Conservation (phyloP, 2,888 invertebrate species). For the Capitulum mitella region DNA sequence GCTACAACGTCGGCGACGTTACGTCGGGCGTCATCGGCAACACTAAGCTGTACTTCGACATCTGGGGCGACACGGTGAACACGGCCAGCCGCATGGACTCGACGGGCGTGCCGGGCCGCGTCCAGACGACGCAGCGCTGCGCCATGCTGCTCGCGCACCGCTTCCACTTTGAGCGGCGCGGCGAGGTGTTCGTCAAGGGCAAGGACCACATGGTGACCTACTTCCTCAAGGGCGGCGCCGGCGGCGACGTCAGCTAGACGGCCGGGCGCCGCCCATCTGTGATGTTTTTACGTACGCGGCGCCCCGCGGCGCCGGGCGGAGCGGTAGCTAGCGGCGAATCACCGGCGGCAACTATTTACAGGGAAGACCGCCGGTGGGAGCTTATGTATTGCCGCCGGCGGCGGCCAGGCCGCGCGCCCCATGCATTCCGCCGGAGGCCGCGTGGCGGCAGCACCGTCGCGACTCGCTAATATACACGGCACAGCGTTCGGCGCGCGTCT, state of each 20-base stretch:
- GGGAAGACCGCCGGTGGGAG: not conserved
- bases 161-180: conserved; percentile 86
- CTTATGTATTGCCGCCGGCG: not conserved
- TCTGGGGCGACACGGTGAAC: conserved; percentile 98
- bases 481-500: no score
- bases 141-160: conserved; percentile 60
- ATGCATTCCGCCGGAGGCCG: no score
- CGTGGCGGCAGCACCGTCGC: not conserved
- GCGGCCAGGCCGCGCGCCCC: not conserved
- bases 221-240: conserved; percentile 46
- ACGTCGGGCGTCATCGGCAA: conserved; percentile 94
- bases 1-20: conserved; percentile 89
- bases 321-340: not conserved
- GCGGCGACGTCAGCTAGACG: not conserved
- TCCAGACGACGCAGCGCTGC: conserved; percentile 73
- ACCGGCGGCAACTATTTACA: not conserved
- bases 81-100: conserved; percentile 96
- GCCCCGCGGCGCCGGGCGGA: not conserved
- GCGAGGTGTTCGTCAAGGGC: conserved; percentile 91
- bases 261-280: not conserved
- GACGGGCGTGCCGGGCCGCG: conserved; percentile 77
- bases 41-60: conserved; percentile 90
- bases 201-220: conserved; percentile 93
- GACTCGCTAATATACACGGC: not conserved
- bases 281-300: not conserved